Evolutionary conservation across 2,113 vertebrate genomes (phyloP), one percentile per base, ranked within the genome.

Genomic region (Barnardius zonarius): DNA sequence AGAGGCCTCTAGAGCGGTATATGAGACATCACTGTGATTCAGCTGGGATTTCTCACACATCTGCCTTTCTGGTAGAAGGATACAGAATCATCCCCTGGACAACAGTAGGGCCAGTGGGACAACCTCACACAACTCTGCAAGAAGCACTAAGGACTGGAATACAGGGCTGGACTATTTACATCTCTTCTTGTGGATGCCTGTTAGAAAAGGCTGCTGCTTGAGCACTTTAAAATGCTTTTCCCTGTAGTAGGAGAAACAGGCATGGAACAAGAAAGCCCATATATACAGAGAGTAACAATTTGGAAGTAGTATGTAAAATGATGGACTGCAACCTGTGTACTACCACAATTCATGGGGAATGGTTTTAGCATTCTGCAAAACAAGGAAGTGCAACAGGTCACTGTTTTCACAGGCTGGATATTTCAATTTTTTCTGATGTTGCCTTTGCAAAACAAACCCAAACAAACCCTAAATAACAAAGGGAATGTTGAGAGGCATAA

Each of bases 31-130:
- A 1, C 22, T 72, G 83, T 1, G 11, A 84, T 62, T 91, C 95
- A 93, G 66, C 66, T 87, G 94, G 86, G 94, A 84, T 61, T 95
- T 72, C 86, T 95, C 80, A 95, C 64, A 91, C 94, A 95, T 92
- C 86, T 97, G 93, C 30, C 96, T 89, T 90, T 92, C 89, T 96
- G 57, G 43, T 78, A 84, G 85, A 80, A 88, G 62, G 61, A 95
- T 92, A 79, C 91, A 74, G 73, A 93, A 92, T 75, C 69, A 55
- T 48, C 37, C 43, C 28, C 66, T 52, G 81, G 62, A 93, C 67
- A 95, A 78, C 59, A 78, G 80, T 6, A 74, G 19, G 55, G 41
- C 41, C 1, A 0, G 39, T 75, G 25, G 35, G 61, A 92, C 55
- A 90, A 66, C 54, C 49, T 83, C 63, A 43, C 46, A 80, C 17